Evolutionary conservation across 2,797 vertebrate species (phyloP).

Genomic region (Clarias laeviceps): DNA sequence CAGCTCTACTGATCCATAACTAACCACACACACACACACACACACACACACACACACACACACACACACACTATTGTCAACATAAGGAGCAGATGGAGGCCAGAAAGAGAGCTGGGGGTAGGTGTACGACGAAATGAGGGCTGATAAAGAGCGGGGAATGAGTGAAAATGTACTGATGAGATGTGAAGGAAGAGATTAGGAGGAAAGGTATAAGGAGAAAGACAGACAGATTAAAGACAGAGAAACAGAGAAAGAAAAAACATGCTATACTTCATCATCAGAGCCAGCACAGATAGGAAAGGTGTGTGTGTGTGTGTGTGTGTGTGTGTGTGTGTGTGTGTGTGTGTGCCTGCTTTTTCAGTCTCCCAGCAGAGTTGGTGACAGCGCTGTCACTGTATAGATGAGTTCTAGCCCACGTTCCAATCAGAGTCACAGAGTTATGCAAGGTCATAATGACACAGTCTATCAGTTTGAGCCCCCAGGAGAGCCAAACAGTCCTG

Average conservation of each 20-base stretch:
- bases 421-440: slow-evolving; percentile 20
- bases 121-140: slow-evolving; percentile 37
- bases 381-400: slow-evolving; percentile 13
- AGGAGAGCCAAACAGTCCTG: slow-evolving; percentile 2
- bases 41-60: background rate
- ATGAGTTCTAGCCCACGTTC: slow-evolving; percentile 5
- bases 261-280: background rate
- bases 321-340: slow-evolving; percentile 8
- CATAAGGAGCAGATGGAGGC: slow-evolving; percentile 12
- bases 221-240: background rate
- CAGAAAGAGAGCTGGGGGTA: slow-evolving; percentile 32
- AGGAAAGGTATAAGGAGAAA: background rate
- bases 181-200: background rate
- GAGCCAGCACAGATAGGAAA: slow-evolving; percentile 18
- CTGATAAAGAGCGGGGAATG: slow-evolving; percentile 22
- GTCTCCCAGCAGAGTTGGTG: background rate
- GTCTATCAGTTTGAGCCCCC: slow-evolving; percentile 7
- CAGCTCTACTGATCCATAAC: slow-evolving; percentile 32
- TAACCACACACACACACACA: slow-evolving; percentile 17
- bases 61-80: background rate
- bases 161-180: slow-evolving; percentile 17
- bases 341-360: background rate
- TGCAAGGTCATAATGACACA: slow-evolving; percentile 30
- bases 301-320: background rate
- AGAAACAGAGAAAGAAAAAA: background rate